Evolutionary conservation across 2,113 vertebrate species (phyloP), one percentile per base, ranked within the genome.

Genomic region (Python bivittatus): DNA sequence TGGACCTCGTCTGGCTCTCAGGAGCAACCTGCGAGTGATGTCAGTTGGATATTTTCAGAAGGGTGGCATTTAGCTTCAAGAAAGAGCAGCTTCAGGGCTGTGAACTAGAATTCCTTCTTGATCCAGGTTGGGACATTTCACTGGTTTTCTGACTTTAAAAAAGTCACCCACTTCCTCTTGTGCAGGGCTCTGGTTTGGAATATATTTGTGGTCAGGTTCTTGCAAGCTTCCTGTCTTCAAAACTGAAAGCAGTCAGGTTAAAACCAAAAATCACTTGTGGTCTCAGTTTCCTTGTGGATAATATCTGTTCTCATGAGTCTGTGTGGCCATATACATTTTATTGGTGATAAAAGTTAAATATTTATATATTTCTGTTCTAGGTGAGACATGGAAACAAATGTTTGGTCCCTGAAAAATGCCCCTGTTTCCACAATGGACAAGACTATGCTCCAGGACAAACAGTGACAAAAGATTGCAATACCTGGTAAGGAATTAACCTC

Each of bases 381-480:
- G 99, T 99, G 12, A 97, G 98, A 44, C 98, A 99, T 87, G 98
- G 96, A 88, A 98, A 96, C 95, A 97, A 96, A 68, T 99, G 99
- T 89, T 97, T 99, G 94, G 94, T 96, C 88, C 98, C 97, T 48
- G 98, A 98, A 44, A 98, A 98, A 90, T 99, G 99, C 94, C 99
- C 99, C 0, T 99, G 99, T 97, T 99, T 98, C 96, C 98, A 99
- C 95, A 99, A 99, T 12, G 98, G 99, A 96, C 97, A 94, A 90
- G 98, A 98, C 7, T 99, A 98, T 0, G 91, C 96, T 89, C 97
- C 98, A 0, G 99, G 98, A 91, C 96, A 98, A 86, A 97, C 79
- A 0, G 97, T 99, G 94, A 97, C 95, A 20, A 97, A 98, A 0
- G 98, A 98, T 95, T 99, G 99, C 96, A 99, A 99, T 95, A 99